Conservation (phyloP, 2,888 invertebrate genomes). For the Caenorhabditis macrosperma region DNA sequence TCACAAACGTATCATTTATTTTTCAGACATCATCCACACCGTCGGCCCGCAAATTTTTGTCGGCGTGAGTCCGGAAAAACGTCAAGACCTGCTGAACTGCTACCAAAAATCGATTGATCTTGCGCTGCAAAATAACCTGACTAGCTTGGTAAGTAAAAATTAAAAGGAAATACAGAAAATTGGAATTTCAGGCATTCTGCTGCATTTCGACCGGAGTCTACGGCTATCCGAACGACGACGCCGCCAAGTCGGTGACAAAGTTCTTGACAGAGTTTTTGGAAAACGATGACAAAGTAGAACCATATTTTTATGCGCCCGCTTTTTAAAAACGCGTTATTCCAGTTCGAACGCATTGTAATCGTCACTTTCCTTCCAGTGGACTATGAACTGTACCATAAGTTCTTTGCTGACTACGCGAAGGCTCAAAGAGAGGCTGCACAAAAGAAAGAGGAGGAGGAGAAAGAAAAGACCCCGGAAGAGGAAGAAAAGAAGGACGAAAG, state of each 20-base stretch:
- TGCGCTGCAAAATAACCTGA: slow-evolving; percentile 82
- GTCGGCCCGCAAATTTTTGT: slow-evolving; percentile 85
- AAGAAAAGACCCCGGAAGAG: neutral
- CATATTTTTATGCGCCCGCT: neutral
- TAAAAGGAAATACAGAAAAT: no score
- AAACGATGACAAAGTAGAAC: slow-evolving; percentile 37
- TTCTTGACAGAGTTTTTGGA: slow-evolving; percentile 53
- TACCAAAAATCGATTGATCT: slow-evolving; percentile 86
- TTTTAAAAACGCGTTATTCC: slow-evolving; percentile 3
- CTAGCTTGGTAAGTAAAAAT: slow-evolving; percentile 84
- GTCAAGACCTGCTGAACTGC: slow-evolving; percentile 85
- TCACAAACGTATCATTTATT: slow-evolving; percentile 8
- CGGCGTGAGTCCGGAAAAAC: slow-evolving; percentile 82
- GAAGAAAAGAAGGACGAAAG: neutral
- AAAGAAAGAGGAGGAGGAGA: slow-evolving; percentile 3
- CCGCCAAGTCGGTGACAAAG: slow-evolving; percentile 82
- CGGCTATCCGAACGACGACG: slow-evolving; percentile 88
- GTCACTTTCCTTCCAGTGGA: slow-evolving; percentile 59
- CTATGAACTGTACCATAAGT: slow-evolving; percentile 53
- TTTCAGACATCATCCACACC: slow-evolving; percentile 90
- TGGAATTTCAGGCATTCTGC: slow-evolving; percentile 85
- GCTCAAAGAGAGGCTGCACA: slow-evolving; percentile 4
- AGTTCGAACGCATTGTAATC: slow-evolving; percentile 63
- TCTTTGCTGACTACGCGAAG: slow-evolving; percentile 37
- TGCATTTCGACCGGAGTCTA: slow-evolving; percentile 94